Evolutionary conservation across 2,888 invertebrate genomes (phyloP), one percentile per base, ranked within the genome.

Genomic region (Nesidiocoris tenuis): DNA sequence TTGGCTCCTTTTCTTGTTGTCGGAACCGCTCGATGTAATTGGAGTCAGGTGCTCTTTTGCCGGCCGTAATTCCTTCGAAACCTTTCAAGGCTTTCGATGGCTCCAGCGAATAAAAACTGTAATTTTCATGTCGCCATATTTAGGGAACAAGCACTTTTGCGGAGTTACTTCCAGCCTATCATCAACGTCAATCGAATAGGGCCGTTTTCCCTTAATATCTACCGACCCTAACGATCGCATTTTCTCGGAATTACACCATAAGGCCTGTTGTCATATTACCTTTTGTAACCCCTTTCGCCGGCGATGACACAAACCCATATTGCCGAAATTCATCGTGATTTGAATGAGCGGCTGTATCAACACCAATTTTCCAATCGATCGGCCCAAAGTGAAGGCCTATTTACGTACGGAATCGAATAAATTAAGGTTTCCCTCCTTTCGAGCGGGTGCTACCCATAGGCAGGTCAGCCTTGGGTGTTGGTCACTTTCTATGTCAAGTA

Each of bases 41-140:
- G 39, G 39, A 39, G 39, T 39, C 39, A 39, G 39, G 39, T 39
- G 39, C 39, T 39, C n/a, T 39, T 39, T 12, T 39, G 39, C 12
- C 12, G 12, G 12, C 39, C 39, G 39, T 39, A 39, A 39, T 39
- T 39, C 39, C 12, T 3, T 39, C 39, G 39, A 39, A 39, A 39
- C 39, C 39, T 39, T 39, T 39, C 39, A 24, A 18, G 65, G 64
- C n/a, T 39, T 23, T 65, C 25, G 54, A 65, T 18, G 65, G 19
- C 65, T 65, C 18, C 1, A 9, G 25, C 19, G 25, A 16, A 16
- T 23, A 65, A 65, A 65, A 65, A 24, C 24, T 65, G 65, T 65
- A 65, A 65, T 65, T 65, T 65, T 24, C 65, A 39, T 39, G 65
- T 65, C 65, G 65, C 39, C 39, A 39, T 65, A 39, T 65, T 65